Base-by-base conservation (phyloP, 2,113 vertebrate genomes). In the Hippopotamus amphibius region DNA sequence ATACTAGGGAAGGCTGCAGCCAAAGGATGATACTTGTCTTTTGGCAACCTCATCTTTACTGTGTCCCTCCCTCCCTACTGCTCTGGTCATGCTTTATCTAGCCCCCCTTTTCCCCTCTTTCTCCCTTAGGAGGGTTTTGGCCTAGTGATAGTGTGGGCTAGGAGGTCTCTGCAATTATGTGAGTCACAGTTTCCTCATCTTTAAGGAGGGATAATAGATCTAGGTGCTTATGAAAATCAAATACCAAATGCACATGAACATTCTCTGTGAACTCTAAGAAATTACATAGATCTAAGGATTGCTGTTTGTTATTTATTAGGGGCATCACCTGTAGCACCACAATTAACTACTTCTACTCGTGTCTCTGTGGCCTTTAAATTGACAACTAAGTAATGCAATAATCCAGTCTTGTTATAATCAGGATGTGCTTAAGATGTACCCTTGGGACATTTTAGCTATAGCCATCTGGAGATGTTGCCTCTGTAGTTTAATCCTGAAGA, bases 341-440 rank as follows among this genome's bases (percentile, higher is more conserved):
- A 88, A 88, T 85, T 94, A 19, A 74, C 16, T 66, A 66, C 55
- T 95, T 89, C 26, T 66, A n/a, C 12, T 76, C 88, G 24, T 79
- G 48, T 87, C 33, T 92, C 50, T 63, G 7, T 72, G 48, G 66
- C 57, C 37, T 87, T 69, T 66, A 53, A 68, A 33, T 37, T 90
- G 76, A 76, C 15, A 93, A 33, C 10, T 22, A 74, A 83, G 26
- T 82, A 43, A 72, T 37, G 16, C 30, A 57, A 53, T 61, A 59
- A 79, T 72, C 26, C 11, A 71, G 28, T 43, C 21, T 87, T 96
- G 3, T 55, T 95, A n/a, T 77, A 82, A 71, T 30, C 14, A 4
- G 66, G 33, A 48, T 71, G 17, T 41, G 26, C 14, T 74, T 57
- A 55, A n/a, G 17, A 30, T 28, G 10, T 77, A 33, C 46, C 16